A percentile compares a stretch with the other conserved stretches of the same genome.
These are phyloP conservation scores for human DNA, from an alignment of 2,113 vertebrate genomes.

Conservation along the genomic window DNA sequence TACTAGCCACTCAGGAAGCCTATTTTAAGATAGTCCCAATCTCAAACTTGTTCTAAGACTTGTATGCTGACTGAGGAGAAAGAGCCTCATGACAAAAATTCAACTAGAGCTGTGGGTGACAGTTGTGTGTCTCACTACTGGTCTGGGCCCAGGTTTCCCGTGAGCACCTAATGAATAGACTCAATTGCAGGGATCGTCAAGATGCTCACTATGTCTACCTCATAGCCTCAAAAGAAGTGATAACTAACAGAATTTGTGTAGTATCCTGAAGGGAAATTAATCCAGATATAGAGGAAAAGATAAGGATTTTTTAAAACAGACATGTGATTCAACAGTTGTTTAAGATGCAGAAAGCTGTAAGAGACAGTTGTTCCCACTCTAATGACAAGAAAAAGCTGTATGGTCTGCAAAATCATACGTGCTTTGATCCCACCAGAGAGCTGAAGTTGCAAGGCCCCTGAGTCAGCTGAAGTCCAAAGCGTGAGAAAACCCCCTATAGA, in stretches of 20 bases:
- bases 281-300: neutral
- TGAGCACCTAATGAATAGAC: neutral
- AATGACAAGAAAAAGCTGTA: neutral
- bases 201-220: neutral
- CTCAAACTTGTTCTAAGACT: neutral
- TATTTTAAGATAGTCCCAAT: neutral
- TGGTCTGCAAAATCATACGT: neutral
- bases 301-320: neutral
- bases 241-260: neutral
- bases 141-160: neutral
- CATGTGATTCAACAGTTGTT: neutral
- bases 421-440: neutral
- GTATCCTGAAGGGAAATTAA: neutral
- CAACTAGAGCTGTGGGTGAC: neutral
- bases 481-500: neutral
- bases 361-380: neutral
- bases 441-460: neutral
- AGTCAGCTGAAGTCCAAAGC: neutral
- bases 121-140: neutral
- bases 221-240: neutral
- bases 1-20: neutral
- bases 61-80: neutral
- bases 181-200: neutral
- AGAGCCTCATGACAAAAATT: neutral
- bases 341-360: neutral